phyloP scores from a whole-genome alignment of 2,113 vertebrate species.

The Tachysurus fulvidraco region DNA sequence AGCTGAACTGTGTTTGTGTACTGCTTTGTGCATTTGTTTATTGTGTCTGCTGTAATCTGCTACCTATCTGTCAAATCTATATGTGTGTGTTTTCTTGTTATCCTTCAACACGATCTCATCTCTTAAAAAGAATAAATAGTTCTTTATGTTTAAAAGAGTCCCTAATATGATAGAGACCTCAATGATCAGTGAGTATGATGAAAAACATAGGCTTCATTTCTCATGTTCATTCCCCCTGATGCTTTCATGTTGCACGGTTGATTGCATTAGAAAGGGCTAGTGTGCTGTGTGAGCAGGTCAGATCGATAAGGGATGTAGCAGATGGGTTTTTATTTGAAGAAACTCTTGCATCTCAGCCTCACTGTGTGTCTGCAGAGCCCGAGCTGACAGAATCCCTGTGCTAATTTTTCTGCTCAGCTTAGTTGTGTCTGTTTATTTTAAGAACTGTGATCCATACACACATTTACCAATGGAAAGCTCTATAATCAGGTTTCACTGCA shows the following conservation, averaged over 20 bases:
- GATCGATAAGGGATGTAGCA: constrained; percentile 30
- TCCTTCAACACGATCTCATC: background rate
- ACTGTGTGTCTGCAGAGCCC: background rate
- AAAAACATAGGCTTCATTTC: constrained; percentile 8
- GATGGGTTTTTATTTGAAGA: constrained; percentile 34
- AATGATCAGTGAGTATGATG: background rate
- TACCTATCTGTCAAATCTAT: background rate
- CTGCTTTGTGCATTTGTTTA: background rate
- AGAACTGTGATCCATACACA: background rate
- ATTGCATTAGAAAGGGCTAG: constrained; percentile 42
- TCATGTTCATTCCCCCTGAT: constrained; percentile 10
- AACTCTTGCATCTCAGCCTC: background rate
- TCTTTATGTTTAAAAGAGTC: background rate
- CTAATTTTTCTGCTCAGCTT: constrained; percentile 20
- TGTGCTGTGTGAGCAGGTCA: constrained; percentile 29
- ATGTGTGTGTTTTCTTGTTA: background rate
- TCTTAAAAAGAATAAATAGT: background rate
- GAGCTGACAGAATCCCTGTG: constrained; percentile 13
- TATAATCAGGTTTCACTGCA: constrained; percentile 31
- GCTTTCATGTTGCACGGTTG: background rate
- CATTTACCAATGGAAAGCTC: constrained; percentile 2
- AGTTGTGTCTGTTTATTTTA: constrained; percentile 30
- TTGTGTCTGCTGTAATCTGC: no score
- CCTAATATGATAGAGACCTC: constrained; percentile 25
- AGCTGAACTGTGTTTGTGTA: background rate